Evolutionary conservation across 2,113 vertebrate genomes (phyloP).

Genomic region (Caracal caracal): DNA sequence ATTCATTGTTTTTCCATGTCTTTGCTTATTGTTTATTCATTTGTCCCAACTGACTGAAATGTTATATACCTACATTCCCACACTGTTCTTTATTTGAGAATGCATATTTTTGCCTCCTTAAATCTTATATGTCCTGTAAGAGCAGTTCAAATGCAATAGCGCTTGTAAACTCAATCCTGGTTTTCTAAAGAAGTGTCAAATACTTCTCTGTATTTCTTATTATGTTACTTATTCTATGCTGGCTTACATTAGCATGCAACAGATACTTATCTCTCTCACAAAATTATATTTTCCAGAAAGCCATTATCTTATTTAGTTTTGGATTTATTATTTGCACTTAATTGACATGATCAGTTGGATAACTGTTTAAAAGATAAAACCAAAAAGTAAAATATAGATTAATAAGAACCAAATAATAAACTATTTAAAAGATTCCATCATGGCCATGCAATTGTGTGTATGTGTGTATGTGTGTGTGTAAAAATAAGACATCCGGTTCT

Average conservation of each 20-base stretch:
- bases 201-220: neutral
- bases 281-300: neutral
- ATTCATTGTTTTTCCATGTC: neutral
- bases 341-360: neutral
- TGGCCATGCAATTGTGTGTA: neutral
- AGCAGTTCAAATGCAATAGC: neutral
- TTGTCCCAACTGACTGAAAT: neutral
- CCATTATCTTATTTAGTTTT: neutral
- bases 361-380: neutral
- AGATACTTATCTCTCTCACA: neutral
- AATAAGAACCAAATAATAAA: neutral
- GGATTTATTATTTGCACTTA: neutral
- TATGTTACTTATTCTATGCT: neutral
- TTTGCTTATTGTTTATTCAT: neutral
- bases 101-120: neutral
- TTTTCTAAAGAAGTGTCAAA: neutral
- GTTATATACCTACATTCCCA: neutral
- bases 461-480: neutral
- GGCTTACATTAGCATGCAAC: neutral
- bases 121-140: neutral
- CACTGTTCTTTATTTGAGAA: neutral
- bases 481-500: neutral
- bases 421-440: slow-evolving; percentile 7
- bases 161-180: neutral
- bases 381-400: neutral